Conservation (phyloP, 2,113 vertebrate species). For the Orycteropus afer region DNA sequence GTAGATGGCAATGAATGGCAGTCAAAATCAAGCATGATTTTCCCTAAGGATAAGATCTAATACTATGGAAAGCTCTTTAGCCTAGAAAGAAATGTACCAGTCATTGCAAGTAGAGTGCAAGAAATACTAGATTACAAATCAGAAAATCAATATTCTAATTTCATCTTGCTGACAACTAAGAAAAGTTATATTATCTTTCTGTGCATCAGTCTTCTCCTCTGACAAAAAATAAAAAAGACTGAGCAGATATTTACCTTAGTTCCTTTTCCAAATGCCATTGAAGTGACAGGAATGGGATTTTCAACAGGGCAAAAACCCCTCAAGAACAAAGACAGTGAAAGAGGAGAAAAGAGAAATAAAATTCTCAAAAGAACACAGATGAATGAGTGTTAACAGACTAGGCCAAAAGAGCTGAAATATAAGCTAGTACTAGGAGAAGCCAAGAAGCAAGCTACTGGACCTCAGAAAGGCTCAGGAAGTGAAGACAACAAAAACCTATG, state of each 20-base stretch:
- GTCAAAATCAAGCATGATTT: neutral
- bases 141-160: neutral
- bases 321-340: neutral
- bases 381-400: neutral
- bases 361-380: constrained; percentile 21
- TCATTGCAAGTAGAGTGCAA: neutral
- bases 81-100: neutral
- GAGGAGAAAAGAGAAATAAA: neutral
- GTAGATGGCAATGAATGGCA: neutral
- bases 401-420: neutral
- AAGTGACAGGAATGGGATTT: neutral
- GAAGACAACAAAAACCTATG: neutral
- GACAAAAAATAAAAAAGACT: neutral
- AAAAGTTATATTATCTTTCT: neutral
- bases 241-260: neutral
- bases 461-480: neutral
- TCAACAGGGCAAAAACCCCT: neutral
- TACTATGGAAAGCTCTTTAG: neutral
- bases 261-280: neutral
- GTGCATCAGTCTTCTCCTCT: neutral
- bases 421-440: neutral
- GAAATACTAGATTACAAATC: neutral
- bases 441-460: neutral
- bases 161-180: neutral
- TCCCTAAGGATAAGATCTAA: neutral